phyloP scores from a whole-genome alignment of 2,888 invertebrate species.

The Sesia bembeciformis region DNA sequence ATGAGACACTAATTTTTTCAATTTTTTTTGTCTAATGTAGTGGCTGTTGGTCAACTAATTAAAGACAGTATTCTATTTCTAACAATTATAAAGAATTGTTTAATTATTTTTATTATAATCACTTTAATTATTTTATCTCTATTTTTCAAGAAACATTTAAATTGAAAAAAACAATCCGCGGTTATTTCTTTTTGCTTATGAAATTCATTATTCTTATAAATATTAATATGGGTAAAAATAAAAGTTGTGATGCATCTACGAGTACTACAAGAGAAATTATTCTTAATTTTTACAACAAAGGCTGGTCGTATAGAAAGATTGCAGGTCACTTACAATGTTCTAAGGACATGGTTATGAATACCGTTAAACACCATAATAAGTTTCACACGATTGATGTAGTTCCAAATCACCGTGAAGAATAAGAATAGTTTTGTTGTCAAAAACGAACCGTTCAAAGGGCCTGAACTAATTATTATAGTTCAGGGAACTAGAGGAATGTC shows the following conservation, averaged over 20 bases:
- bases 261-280: not conserved
- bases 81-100: no score
- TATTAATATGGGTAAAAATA: constrained; percentile 1
- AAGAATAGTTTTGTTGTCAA: not conserved
- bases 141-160: not conserved
- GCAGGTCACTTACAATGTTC: no score
- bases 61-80: not conserved
- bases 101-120: no score
- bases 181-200: not conserved
- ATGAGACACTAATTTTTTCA: no score
- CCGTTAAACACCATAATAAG: constrained; percentile 1
- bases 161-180: not conserved
- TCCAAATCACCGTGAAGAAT: not conserved
- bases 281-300: no score
- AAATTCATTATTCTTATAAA: not conserved
- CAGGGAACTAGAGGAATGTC: not conserved
- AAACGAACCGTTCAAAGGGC: not conserved
- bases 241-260: not conserved
- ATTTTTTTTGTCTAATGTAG: not conserved
- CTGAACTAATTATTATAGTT: not conserved
- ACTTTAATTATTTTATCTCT: not conserved
- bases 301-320: no score
- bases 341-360: not conserved
- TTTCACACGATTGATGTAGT: not conserved
- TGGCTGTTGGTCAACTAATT: not conserved